phyloP scores from a whole-genome alignment of 2,113 vertebrate species.

The Bos javanicus region DNA sequence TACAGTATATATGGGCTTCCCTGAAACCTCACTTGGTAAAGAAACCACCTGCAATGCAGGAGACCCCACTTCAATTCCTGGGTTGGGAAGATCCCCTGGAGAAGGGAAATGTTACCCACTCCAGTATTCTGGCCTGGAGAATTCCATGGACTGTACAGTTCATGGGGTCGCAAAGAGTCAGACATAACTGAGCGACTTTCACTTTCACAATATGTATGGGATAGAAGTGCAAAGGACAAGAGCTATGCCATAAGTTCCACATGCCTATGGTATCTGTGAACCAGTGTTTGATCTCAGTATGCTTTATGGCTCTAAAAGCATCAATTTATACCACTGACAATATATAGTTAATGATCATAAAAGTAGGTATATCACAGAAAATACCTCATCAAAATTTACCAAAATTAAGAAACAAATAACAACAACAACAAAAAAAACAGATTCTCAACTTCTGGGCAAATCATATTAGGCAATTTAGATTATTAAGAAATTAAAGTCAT shows the following conservation, averaged over 20 bases:
- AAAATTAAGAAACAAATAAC: background rate
- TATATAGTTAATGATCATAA: background rate
- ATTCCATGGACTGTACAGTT: background rate
- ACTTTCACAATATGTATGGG: background rate
- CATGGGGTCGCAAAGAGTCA: background rate
- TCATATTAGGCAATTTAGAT: background rate
- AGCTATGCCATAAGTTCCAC: background rate
- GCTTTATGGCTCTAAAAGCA: background rate
- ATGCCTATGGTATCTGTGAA: background rate
- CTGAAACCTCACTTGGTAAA: background rate
- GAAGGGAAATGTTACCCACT: background rate
- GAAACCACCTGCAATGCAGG: background rate
- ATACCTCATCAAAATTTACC: background rate
- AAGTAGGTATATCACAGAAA: background rate
- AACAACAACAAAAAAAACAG: background rate
- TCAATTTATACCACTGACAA: background rate
- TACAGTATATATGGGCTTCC: background rate
- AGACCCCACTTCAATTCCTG: background rate
- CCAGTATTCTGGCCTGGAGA: background rate
- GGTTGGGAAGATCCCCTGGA: background rate
- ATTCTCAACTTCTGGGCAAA: background rate
- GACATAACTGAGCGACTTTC: background rate
- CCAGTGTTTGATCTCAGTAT: background rate
- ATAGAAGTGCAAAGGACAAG: background rate
- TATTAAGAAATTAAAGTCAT: conserved; percentile 7